phyloP scores from a whole-genome alignment of 1,140 invertebrate species.

The Anoplolepis gracilipes region DNA sequence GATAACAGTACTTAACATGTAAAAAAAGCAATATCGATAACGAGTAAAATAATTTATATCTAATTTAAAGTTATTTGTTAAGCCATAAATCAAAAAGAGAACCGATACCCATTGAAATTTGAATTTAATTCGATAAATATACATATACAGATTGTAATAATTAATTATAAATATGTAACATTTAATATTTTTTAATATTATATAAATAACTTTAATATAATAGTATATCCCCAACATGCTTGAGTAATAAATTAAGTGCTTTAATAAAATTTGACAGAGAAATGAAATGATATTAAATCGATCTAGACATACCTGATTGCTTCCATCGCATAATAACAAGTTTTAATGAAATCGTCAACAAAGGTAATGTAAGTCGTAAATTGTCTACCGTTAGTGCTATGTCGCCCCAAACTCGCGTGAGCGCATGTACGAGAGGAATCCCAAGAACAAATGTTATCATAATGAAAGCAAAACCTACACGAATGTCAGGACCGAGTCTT shows the following conservation, averaged over 20 bases:
- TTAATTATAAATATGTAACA: too few species aligned
- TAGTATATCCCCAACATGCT: neutral
- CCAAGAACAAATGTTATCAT: neutral
- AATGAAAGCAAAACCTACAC: neutral
- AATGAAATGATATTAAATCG: neutral
- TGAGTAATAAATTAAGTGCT: neutral
- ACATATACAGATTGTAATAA: too few species aligned
- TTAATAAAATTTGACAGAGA: neutral
- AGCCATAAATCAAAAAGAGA: too few species aligned
- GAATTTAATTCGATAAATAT: too few species aligned
- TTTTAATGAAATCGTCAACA: neutral
- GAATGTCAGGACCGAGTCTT: neutral
- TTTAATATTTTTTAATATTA: too few species aligned
- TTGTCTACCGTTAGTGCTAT: neutral
- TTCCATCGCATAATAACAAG: neutral
- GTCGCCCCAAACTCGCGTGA: neutral
- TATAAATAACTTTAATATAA: too few species aligned
- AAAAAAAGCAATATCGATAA: neutral
- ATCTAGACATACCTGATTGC: constrained; percentile 3
- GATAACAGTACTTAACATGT: constrained; percentile 1
- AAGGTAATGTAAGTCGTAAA: neutral
- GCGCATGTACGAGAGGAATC: neutral
- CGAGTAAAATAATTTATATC: neutral
- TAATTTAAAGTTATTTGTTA: too few species aligned
- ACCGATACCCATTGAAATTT: too few species aligned